A percentile compares a stretch with the other conserved stretches of the same genome.
Conservation (phyloP, 2,113 vertebrate genomes). For the Ahaetulla prasina region DNA sequence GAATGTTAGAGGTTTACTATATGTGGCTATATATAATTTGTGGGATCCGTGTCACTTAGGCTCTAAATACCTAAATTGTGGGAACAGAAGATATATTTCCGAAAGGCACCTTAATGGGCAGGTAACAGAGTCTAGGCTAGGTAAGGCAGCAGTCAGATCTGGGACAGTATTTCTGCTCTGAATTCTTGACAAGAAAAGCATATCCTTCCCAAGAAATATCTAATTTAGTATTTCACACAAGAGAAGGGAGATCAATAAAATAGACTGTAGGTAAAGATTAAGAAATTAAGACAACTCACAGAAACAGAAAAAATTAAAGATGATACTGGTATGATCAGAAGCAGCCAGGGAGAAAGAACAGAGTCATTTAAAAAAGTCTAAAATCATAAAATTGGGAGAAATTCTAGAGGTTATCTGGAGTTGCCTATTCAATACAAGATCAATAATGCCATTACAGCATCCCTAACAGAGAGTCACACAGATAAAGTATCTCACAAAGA, state of each 20-base stretch:
- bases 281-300: not conserved
- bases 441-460: not conserved
- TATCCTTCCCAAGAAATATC: too few species aligned
- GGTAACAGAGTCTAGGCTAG: not conserved
- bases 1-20: not conserved
- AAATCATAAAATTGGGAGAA: not conserved
- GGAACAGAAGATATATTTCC: not conserved
- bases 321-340: not conserved
- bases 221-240: not conserved
- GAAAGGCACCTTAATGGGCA: not conserved
- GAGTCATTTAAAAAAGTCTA: not conserved
- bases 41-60: not conserved
- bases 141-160: accelerated
- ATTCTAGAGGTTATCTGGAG: not conserved
- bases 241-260: not conserved
- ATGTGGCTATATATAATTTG: not conserved
- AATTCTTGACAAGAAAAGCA: not conserved
- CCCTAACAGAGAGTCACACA: not conserved
- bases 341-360: not conserved
- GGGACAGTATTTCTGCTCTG: not conserved
- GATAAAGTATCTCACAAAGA: not conserved
- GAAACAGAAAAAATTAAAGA: not conserved
- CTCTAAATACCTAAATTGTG: not conserved
- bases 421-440: not conserved
- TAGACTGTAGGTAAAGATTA: not conserved